Evolutionary conservation across 1,140 invertebrate genomes (phyloP).

Genomic region (Drosophila pachea): DNA sequence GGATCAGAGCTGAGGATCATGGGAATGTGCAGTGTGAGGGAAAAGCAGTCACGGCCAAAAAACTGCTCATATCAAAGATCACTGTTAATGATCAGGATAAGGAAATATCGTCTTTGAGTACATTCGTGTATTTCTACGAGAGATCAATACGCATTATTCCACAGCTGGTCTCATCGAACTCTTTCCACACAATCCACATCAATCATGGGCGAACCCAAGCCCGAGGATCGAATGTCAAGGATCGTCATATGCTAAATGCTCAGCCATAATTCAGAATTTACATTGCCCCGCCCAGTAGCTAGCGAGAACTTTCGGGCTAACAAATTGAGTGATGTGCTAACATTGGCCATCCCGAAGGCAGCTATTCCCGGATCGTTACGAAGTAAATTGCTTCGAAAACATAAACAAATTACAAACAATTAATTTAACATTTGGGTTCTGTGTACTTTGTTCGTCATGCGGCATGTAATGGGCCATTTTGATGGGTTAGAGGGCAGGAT

Average conservation of each 20-base stretch:
- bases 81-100: too few relatives aligned
- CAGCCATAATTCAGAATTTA: slow-evolving; percentile 4
- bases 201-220: background rate
- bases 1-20: background rate
- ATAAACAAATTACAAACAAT: slow-evolving; percentile 74
- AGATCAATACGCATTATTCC: too few relatives aligned
- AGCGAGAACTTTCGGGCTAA: slow-evolving; percentile 1
- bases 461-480: slow-evolving; percentile 47
- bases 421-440: slow-evolving; percentile 49
- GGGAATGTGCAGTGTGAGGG: background rate
- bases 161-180: too few relatives aligned
- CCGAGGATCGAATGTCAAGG: background rate
- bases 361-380: slow-evolving; percentile 33
- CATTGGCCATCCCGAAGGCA: slow-evolving; percentile 24
- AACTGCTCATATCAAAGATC: too few relatives aligned
- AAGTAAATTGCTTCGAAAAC: slow-evolving; percentile 70
- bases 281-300: background rate
- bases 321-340: slow-evolving; percentile 21
- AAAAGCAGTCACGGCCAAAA: too few relatives aligned
- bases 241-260: background rate
- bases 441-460: slow-evolving; percentile 35
- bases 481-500: slow-evolving; percentile 42
- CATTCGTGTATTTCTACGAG: too few relatives aligned
- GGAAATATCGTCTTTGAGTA: too few relatives aligned
- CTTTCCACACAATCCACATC: background rate